Evolutionary conservation across 2,888 invertebrate species (phyloP).

Genomic region (Aproaerema taeniolella): DNA sequence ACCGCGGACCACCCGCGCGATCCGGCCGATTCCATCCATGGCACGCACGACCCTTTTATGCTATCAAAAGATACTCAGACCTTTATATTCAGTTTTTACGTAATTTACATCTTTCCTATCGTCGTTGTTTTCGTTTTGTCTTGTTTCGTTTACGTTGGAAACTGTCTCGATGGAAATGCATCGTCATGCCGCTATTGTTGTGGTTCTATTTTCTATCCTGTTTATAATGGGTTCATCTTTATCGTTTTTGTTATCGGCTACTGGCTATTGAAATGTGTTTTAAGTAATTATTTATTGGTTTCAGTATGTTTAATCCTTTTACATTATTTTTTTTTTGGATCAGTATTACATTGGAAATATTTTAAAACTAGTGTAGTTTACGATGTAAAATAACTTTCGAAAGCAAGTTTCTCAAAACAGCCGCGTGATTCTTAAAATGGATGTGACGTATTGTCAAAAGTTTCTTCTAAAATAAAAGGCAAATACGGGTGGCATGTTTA

Average conservation of each 20-base stretch:
- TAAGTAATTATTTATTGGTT: no score
- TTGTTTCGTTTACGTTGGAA: conserved; percentile 33
- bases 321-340: no score
- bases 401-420: no score
- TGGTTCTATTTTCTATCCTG: conserved; percentile 37
- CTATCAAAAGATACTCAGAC: conserved; percentile 58
- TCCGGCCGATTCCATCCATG: conserved; percentile 41
- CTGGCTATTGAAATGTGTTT: conserved; percentile 32
- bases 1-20: conserved; percentile 67
- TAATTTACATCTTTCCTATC: conserved; percentile 66
- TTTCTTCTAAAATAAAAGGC: conserved; percentile 8
- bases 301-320: no score
- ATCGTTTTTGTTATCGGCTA: conserved; percentile 57
- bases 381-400: no score
- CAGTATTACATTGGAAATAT: no score
- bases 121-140: conserved; percentile 31
- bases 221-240: conserved; percentile 51
- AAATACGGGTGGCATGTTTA: conserved; percentile 37
- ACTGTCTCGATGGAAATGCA: conserved; percentile 36
- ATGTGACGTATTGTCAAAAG: no score
- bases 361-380: no score
- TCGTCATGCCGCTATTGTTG: conserved; percentile 48
- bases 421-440: no score
- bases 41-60: conserved; percentile 65
- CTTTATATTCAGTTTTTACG: conserved; percentile 56